These are phyloP conservation scores for Sigmodon hispidus DNA, from an alignment of 2,113 vertebrate genomes.

Conservation along the genomic window DNA sequence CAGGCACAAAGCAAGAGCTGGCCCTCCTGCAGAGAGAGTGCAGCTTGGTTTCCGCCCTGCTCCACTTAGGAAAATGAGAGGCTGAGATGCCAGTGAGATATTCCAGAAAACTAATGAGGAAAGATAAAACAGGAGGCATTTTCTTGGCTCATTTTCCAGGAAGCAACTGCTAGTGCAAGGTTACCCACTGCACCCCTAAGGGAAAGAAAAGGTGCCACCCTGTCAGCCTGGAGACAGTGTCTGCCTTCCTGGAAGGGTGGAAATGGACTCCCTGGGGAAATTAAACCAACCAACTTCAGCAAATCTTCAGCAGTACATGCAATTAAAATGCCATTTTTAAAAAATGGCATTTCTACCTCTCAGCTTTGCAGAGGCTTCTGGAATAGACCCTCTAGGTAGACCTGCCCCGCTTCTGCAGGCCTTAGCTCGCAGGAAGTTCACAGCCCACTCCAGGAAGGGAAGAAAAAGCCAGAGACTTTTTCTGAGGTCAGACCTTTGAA, in stretches of 20 bases:
- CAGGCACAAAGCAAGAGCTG: background rate
- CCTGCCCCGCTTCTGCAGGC: background rate
- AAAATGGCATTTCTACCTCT: background rate
- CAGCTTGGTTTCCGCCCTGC: background rate
- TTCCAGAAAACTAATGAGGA: conserved; percentile 29
- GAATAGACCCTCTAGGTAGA: background rate
- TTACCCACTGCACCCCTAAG: background rate
- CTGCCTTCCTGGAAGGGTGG: background rate
- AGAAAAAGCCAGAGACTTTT: background rate
- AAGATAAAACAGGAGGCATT: background rate
- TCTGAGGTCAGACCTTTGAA: background rate
- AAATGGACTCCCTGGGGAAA: conserved; percentile 70
- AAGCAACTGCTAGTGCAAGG: background rate
- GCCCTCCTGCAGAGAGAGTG: background rate
- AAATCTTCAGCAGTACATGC: conserved; percentile 39
- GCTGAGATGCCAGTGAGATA: background rate
- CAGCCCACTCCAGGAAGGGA: background rate
- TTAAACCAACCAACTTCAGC: conserved; percentile 63
- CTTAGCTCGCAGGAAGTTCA: background rate
- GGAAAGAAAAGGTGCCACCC: background rate
- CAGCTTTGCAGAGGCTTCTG: background rate
- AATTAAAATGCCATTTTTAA: conserved; percentile 71
- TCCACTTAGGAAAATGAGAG: background rate
- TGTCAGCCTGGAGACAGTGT: background rate
- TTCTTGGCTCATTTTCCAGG: conserved; percentile 35